These are phyloP conservation scores for Emmelina monodactyla DNA, from an alignment of 2,888 invertebrate species.

Conservation along the genomic window DNA sequence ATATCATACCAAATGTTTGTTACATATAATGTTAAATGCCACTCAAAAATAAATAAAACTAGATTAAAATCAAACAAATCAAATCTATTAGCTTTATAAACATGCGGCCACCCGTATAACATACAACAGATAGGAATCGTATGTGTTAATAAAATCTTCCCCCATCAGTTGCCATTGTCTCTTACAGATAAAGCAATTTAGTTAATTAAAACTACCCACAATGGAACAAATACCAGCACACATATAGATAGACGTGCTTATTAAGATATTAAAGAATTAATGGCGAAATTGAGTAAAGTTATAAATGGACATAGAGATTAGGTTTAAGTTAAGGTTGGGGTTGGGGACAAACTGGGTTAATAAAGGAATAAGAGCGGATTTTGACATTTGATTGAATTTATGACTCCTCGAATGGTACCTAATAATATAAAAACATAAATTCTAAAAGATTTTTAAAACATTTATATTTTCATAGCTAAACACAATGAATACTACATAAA, in stretches of 20 bases:
- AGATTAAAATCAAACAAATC: conserved; percentile 58
- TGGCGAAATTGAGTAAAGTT: conserved; percentile 3
- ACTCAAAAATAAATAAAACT: conserved; percentile 22
- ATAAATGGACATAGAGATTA: too few relatives aligned
- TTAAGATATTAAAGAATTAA: conserved; percentile 32
- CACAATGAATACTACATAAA: too few relatives aligned
- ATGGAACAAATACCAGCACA: conserved; percentile 18
- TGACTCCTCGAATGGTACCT: too few relatives aligned
- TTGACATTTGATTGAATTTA: too few relatives aligned
- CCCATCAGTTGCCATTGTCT: conserved; percentile 50
- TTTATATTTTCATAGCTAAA: too few relatives aligned
- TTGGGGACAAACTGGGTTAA: too few relatives aligned
- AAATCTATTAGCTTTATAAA: conserved; percentile 57
- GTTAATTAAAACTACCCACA: conserved; percentile 57
- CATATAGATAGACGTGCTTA: conserved; percentile 40
- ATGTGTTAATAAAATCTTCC: conserved; percentile 48
- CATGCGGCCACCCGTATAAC: conserved; percentile 46
- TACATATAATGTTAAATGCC: background rate
- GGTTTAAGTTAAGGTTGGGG: too few relatives aligned
- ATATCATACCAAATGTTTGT: too few relatives aligned
- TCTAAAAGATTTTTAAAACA: too few relatives aligned
- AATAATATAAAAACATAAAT: too few relatives aligned
- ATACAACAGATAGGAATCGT: conserved; percentile 34
- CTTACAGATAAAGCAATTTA: conserved; percentile 61
- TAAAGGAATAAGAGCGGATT: too few relatives aligned